These are phyloP conservation scores for Macrobrachium rosenbergii DNA, from an alignment of 1,140 invertebrate species.

Conservation along the genomic window DNA sequence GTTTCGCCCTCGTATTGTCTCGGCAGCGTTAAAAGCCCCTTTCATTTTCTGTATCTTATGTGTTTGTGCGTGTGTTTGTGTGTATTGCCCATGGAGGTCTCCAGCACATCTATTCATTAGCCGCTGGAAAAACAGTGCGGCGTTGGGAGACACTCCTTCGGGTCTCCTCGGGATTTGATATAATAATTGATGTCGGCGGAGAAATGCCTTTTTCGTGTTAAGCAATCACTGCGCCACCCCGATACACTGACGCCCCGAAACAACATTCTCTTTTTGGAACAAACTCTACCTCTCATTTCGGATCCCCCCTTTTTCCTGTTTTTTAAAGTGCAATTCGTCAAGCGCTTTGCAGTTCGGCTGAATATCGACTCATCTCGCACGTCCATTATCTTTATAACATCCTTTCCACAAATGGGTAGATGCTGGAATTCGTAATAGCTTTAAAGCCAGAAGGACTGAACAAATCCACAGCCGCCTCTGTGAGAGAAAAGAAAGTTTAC, in stretches of 20 bases:
- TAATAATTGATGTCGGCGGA: conserved; percentile 56
- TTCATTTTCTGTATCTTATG: neutral
- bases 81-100: neutral
- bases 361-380: neutral
- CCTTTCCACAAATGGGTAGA: no score
- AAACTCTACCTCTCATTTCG: neutral
- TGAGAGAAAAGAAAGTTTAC: no score
- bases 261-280: neutral
- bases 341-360: neutral
- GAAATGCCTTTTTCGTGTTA: conserved; percentile 59
- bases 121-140: conserved; percentile 39
- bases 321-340: neutral
- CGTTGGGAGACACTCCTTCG: conserved; percentile 38
- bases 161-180: conserved; percentile 55
- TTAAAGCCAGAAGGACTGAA: no score
- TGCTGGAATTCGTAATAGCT: no score
- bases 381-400: no score
- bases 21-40: neutral
- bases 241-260: conserved; percentile 24
- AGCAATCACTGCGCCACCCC: conserved; percentile 49
- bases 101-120: conserved; percentile 59
- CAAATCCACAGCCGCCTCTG: no score
- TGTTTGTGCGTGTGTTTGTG: no score
- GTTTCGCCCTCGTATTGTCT: no score
- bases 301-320: neutral